Evolutionary conservation across 2,797 vertebrate species (phyloP), one percentile per base, ranked within the genome.

Genomic region (Pangasius larnaudii): DNA sequence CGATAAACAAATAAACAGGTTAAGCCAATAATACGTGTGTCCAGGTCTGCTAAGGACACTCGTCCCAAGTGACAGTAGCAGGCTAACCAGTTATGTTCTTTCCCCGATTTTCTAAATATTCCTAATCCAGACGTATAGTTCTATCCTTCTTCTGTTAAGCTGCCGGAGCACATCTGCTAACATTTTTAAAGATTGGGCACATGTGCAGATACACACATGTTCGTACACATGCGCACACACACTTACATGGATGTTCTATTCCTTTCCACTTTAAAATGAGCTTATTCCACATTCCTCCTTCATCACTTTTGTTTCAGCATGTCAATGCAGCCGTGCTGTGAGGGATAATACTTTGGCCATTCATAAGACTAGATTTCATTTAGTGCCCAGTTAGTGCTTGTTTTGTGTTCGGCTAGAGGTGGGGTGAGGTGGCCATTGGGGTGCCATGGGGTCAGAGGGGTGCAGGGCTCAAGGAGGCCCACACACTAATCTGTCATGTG

Each of bases 131-230:
- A 90, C 95, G 92, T 95, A 96, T 95, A 96, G 96, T 96, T 96
- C 90, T 89, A 91, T 89, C 89, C 90, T 90, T 92, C 89, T 91
- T 86, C 92, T 91, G 89, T 94, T 93, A 93, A 93, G 93, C 93
- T 94, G 92, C 93, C 93, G 93, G 94, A 95, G 96, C 96, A 98
- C 97, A 98, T 97, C 97, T 98, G 97, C 96, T 96, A 97, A 96
- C 96, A 96, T 98, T 97, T 97, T 94, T 96, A 93, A 96, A 19
- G 91, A 93, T 91, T 95, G 94, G 79, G 71, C 93, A 92, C 91
- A 92, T 84, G 82, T 84, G n/a, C 63, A 71, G 49, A 84, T 84
- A 69, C 46, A 53, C 82, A 49, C 18, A 8, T 65, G n/a, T 0
- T 56, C 9, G 33, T 1, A 72, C 77, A 84, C 53, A 69, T 19